These are phyloP conservation scores for Zingel zingel DNA, from an alignment of 2,113 vertebrate genomes.

Conservation along the genomic window DNA sequence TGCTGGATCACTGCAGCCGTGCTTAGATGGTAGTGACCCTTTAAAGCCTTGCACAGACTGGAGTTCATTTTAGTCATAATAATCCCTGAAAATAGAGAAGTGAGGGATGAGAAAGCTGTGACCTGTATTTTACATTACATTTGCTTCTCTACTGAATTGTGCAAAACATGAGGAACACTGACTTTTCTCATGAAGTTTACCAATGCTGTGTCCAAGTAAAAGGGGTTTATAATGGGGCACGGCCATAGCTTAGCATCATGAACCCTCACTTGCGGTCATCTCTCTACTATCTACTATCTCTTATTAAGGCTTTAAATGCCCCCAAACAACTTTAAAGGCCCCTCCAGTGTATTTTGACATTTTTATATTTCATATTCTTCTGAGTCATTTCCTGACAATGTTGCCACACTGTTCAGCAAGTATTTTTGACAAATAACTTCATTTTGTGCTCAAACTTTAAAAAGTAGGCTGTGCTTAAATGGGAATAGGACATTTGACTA, in stretches of 20 bases:
- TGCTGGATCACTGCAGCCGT: not conserved
- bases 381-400: too few species aligned
- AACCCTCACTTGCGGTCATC: too few species aligned
- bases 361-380: too few species aligned
- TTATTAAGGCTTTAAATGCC: not conserved
- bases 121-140: not conserved
- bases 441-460: too few species aligned
- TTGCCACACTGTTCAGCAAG: too few species aligned
- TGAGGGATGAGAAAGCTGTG: not conserved
- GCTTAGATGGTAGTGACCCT: slow-evolving; percentile 3
- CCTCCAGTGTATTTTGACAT: too few species aligned
- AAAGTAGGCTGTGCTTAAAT: too few species aligned
- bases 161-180: not conserved
- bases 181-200: not conserved
- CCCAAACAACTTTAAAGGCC: not conserved
- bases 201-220: not conserved
- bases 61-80: slow-evolving; percentile 10
- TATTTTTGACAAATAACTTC: too few species aligned
- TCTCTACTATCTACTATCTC: not conserved
- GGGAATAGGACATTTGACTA: too few species aligned
- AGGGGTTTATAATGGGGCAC: not conserved
- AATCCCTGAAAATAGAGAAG: slow-evolving; percentile 11
- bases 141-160: not conserved
- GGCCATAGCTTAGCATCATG: not conserved
- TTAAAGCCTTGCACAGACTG: not conserved